A percentile compares a stretch with the other conserved stretches of the same genome.
Evolutionary conservation across 2,797 vertebrate species (phyloP).

Genomic region (Pogoniulus pusillus): DNA sequence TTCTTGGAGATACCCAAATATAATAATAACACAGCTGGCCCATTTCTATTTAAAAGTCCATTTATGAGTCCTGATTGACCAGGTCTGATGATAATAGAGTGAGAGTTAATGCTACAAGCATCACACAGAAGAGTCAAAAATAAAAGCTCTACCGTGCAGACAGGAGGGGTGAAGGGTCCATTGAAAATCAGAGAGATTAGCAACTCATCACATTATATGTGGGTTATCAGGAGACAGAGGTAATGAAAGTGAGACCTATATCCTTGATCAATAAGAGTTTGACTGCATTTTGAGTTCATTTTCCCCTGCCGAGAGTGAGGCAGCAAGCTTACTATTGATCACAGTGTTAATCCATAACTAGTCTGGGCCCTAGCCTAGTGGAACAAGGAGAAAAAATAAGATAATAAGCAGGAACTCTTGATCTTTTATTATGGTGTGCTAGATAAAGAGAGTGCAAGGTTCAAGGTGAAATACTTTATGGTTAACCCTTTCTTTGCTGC

Average conservation of each 20-base stretch:
- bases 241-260: constrained; percentile 92
- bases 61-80: constrained; percentile 73
- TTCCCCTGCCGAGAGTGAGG: constrained; percentile 89
- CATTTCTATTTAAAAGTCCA: constrained; percentile 50
- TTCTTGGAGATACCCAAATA: constrained; percentile 5
- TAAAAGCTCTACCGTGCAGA: constrained; percentile 70
- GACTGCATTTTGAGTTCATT: constrained; percentile 99
- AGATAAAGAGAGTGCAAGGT: constrained; percentile 82
- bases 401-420: constrained; percentile 90
- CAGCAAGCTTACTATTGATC: constrained; percentile 96
- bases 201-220: constrained; percentile 94
- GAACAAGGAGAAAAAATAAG: constrained; percentile 87
- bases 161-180: constrained; percentile 83
- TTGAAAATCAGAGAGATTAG: constrained; percentile 96
- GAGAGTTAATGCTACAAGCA: constrained; percentile 67
- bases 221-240: constrained; percentile 93
- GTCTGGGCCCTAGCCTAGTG: constrained; percentile 87
- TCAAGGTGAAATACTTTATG: constrained; percentile 75
- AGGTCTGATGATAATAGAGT: constrained; percentile 71
- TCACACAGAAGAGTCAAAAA: constrained; percentile 73
- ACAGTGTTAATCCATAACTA: constrained; percentile 96
- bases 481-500: constrained; percentile 77
- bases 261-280: constrained; percentile 96
- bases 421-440: constrained; percentile 86
- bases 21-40: constrained; percentile 11